phyloP scores from a whole-genome alignment of 2,113 vertebrate genomes.

The Camelus bactrianus region DNA sequence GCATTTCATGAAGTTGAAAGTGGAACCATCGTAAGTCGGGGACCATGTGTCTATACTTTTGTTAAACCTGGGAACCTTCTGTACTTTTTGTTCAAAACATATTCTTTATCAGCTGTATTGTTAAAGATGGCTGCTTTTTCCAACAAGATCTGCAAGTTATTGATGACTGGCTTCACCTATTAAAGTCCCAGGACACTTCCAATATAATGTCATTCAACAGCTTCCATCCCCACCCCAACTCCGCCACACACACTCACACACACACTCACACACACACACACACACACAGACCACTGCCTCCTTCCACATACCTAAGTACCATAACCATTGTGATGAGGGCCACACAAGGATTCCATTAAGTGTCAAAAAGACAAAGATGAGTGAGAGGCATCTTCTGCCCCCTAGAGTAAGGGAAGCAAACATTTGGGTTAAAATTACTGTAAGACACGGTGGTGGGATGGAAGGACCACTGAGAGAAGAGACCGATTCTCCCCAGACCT shows the following conservation, averaged over 20 bases:
- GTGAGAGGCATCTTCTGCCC: not conserved
- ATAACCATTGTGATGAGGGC: not conserved
- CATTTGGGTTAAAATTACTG: not conserved
- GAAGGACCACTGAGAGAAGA: not conserved
- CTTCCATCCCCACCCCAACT: not conserved
- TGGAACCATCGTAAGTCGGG: too few species aligned
- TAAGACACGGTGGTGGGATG: not conserved
- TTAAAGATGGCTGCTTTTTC: not conserved
- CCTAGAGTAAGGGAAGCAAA: not conserved
- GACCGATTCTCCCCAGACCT: not conserved
- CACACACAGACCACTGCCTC: not conserved
- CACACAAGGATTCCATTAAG: not conserved
- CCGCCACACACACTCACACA: not conserved
- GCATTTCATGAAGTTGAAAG: too few species aligned
- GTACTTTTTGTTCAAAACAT: not conserved
- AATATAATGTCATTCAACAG: not conserved
- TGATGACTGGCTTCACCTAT: not conserved
- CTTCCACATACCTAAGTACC: not conserved
- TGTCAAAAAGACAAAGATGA: not conserved
- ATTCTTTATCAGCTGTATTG: not conserved
- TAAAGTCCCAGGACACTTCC: not conserved
- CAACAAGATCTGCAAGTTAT: not conserved
- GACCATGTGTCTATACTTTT: too few species aligned
- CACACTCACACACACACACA: not conserved
- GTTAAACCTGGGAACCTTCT: too few species aligned